These are phyloP conservation scores for Scaptomyza reducta DNA, from an alignment of 2,888 invertebrate species.

Conservation along the genomic window DNA sequence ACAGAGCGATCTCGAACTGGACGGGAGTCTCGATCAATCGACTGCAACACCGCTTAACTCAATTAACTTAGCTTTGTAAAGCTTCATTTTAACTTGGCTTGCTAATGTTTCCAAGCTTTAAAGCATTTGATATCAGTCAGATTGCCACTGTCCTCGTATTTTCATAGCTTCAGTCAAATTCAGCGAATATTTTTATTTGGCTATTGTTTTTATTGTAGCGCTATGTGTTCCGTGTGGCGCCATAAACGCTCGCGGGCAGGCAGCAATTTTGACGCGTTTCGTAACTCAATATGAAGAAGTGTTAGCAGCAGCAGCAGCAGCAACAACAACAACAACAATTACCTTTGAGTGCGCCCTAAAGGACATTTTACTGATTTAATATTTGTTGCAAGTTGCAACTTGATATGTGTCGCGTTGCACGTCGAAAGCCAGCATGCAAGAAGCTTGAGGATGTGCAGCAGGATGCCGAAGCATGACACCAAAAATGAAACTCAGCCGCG, in stretches of 20 bases:
- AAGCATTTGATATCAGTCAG: no score
- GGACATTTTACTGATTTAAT: constrained; percentile 78
- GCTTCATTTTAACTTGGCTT: no score
- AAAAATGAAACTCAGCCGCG: not conserved
- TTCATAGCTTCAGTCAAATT: not conserved
- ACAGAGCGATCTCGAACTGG: no score
- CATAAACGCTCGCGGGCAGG: constrained; percentile 72
- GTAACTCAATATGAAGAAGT: constrained; percentile 65
- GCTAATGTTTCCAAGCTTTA: no score
- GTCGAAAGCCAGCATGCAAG: constrained; percentile 34
- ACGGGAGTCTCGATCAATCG: no score
- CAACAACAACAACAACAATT: constrained; percentile 61
- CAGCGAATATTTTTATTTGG: not conserved
- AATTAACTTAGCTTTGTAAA: no score
- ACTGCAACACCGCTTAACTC: no score
- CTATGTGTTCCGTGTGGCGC: constrained; percentile 26
- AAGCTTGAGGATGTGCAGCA: constrained; percentile 52
- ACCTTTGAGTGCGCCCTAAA: constrained; percentile 75
- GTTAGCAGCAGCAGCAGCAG: constrained; percentile 16
- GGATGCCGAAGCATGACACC: constrained; percentile 11
- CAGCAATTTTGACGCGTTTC: constrained; percentile 69
- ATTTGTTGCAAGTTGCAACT: constrained; percentile 77
- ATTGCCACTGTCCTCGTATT: no score
- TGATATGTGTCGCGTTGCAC: constrained; percentile 73
- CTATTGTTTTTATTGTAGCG: not conserved